These are phyloP conservation scores for Calameuta filiformis DNA, from an alignment of 2,888 invertebrate genomes.

Conservation along the genomic window DNA sequence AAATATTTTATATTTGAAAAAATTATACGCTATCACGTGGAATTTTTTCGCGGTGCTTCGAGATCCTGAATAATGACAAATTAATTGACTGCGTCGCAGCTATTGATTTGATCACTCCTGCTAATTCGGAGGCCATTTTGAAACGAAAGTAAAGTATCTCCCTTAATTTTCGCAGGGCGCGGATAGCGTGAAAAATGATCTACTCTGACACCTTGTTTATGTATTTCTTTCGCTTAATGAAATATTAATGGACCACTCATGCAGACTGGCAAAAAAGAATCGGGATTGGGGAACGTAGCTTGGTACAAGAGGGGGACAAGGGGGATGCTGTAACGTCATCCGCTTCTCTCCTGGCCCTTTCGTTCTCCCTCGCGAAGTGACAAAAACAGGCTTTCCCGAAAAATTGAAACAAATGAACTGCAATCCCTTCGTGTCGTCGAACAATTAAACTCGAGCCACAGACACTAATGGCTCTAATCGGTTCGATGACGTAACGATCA, in stretches of 20 bases:
- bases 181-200: not conserved
- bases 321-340: not conserved
- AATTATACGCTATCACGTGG: too few relatives aligned
- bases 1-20: too few relatives aligned
- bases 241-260: not conserved
- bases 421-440: not conserved
- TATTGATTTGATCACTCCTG: not conserved
- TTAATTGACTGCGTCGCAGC: not conserved
- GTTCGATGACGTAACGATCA: not conserved
- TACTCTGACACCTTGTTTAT: not conserved
- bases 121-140: not conserved
- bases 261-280: not conserved
- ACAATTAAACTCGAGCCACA: not conserved
- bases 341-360: not conserved
- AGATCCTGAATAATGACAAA: not conserved
- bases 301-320: not conserved
- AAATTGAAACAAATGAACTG: not conserved
- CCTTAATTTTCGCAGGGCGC: not conserved
- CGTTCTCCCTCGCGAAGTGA: not conserved
- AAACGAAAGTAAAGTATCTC: not conserved
- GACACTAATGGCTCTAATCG: not conserved
- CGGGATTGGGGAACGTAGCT: not conserved
- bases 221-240: not conserved
- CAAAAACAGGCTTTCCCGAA: not conserved
- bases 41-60: not conserved